Percentiles rank a stretch among this genome's conserved stretches.
These are phyloP conservation scores for Limenitis camilla DNA, from an alignment of 2,888 invertebrate species.

Conservation along the genomic window DNA sequence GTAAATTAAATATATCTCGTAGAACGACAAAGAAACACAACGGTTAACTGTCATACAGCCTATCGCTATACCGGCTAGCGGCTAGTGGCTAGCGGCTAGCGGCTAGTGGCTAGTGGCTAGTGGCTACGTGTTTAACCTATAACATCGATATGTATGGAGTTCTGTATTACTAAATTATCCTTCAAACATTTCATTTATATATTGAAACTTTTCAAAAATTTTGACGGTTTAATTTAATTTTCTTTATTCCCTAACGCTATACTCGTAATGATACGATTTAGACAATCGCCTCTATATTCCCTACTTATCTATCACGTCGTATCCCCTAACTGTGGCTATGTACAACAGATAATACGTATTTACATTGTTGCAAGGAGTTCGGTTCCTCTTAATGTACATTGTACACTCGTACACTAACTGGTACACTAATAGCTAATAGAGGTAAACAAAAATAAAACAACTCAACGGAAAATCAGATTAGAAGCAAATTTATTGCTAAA, in stretches of 20 bases:
- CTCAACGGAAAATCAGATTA: conserved; percentile 62
- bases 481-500: conserved; percentile 75
- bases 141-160: conserved; percentile 73
- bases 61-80: conserved; percentile 61
- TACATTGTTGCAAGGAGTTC: conserved; percentile 73
- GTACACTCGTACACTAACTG: conserved; percentile 36
- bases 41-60: conserved; percentile 64
- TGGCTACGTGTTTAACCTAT: conserved; percentile 46
- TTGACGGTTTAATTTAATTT: conserved; percentile 25
- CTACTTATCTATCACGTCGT: conserved; percentile 43
- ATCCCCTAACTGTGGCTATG: conserved; percentile 44
- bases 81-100: conserved; percentile 25
- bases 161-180: conserved; percentile 61
- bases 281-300: conserved; percentile 40
- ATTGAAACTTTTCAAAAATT: conserved; percentile 27
- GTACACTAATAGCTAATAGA: conserved; percentile 29
- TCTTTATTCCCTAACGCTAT: conserved; percentile 48
- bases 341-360: conserved; percentile 55
- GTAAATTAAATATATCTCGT: conserved; percentile 23
- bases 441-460: conserved; percentile 45
- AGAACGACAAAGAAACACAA: conserved; percentile 13
- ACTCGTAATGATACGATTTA: conserved; percentile 14
- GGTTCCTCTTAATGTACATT: conserved; percentile 70
- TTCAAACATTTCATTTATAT: conserved; percentile 27
- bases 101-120: too few species aligned